Evolutionary conservation across 2,888 invertebrate genomes (phyloP).

Genomic region (Dilophus febrilis): DNA sequence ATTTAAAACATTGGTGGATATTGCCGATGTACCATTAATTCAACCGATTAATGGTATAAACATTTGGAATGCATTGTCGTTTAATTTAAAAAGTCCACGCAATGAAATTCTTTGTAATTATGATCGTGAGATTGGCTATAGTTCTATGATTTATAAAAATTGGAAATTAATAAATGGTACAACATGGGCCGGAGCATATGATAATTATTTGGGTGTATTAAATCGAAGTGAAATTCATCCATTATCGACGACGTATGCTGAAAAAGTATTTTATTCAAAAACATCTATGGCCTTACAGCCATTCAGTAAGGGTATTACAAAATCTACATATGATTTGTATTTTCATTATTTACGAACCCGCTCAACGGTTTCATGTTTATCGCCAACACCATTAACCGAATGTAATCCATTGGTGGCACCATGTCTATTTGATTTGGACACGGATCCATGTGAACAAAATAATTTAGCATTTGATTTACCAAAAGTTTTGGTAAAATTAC

Average conservation of each 20-base stretch:
- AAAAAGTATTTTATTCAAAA: constrained; percentile 15
- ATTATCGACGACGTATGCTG: constrained; percentile 13
- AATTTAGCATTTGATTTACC: constrained; percentile 18
- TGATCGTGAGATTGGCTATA: constrained; percentile 37
- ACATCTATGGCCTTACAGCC: constrained; percentile 14
- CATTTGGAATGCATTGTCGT: constrained; percentile 46
- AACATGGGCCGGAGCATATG: constrained; percentile 15
- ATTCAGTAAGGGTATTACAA: constrained; percentile 3
- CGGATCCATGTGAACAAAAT: constrained; percentile 34
- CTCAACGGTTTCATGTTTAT: too few relatives aligned
- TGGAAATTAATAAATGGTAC: constrained; percentile 26
- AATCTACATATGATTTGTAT: too few relatives aligned
- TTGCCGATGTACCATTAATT: background rate
- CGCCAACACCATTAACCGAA: too few relatives aligned
- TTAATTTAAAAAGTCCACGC: constrained; percentile 30
- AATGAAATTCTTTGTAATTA: constrained; percentile 53
- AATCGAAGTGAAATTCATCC: constrained; percentile 10
- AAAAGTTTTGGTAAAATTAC: too few relatives aligned
- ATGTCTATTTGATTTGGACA: constrained; percentile 32
- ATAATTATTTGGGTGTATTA: constrained; percentile 16
- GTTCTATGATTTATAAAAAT: constrained; percentile 16
- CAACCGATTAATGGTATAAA: constrained; percentile 42
- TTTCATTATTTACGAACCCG: too few relatives aligned
- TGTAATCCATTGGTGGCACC: constrained; percentile 23
- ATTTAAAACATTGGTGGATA: too few relatives aligned